Conservation (phyloP, 2,888 invertebrate genomes). For the Agelastica alni region DNA sequence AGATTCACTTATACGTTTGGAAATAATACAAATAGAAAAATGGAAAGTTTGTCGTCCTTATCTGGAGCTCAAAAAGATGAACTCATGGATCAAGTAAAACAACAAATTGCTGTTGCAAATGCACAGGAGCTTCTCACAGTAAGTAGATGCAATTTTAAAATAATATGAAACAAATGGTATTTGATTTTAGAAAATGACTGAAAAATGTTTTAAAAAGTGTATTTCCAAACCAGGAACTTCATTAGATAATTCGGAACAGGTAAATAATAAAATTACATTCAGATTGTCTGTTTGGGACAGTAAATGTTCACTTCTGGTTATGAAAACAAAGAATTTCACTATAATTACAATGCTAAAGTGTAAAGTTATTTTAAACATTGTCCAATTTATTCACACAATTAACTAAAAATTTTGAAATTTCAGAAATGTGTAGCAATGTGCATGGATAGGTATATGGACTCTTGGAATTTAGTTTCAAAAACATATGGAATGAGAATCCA, state of each 20-base stretch:
- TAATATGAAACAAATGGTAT: constrained; percentile 11
- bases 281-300: too few relatives aligned
- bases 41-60: constrained; percentile 55
- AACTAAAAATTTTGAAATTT: constrained; percentile 9
- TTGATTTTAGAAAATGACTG: constrained; percentile 85
- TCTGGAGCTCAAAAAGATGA: constrained; percentile 78
- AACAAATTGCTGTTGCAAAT: constrained; percentile 92
- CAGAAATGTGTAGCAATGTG: constrained; percentile 98
- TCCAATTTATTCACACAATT: too few relatives aligned
- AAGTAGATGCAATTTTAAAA: constrained; percentile 40
- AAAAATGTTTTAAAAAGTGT: constrained; percentile 96
- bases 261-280: too few relatives aligned
- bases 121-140: constrained; percentile 90
- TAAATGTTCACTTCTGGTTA: too few relatives aligned
- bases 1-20: too few relatives aligned
- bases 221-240: constrained; percentile 88
- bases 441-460: constrained; percentile 98
- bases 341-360: too few relatives aligned
- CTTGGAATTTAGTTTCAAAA: constrained; percentile 90
- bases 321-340: too few relatives aligned
- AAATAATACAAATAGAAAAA: too few relatives aligned
- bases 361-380: too few relatives aligned
- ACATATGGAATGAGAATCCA: constrained; percentile 86
- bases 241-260: constrained; percentile 84
- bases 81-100: constrained; percentile 92